Percentiles rank a stretch among this genome's conserved stretches.
These are phyloP conservation scores for Pogonocichla stellata DNA, from an alignment of 2,113 vertebrate genomes.

Conservation along the genomic window DNA sequence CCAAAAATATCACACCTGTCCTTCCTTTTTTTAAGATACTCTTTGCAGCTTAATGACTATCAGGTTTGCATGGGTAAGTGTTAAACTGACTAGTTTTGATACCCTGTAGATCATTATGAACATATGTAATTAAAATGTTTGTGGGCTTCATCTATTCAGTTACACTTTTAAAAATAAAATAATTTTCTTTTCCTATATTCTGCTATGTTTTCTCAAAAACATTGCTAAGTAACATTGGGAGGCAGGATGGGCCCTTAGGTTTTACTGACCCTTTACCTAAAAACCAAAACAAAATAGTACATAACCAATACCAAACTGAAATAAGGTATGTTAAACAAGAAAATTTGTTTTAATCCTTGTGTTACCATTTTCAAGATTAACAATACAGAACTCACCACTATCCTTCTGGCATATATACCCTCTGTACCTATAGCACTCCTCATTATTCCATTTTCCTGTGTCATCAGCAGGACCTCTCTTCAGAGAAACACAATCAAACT, in stretches of 20 bases:
- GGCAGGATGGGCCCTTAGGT: background rate
- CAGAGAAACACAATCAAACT: constrained; percentile 50
- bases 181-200: background rate
- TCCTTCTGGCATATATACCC: constrained; percentile 52
- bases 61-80: background rate
- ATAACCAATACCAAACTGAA: background rate
- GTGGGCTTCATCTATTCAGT: background rate
- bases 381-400: constrained; percentile 2
- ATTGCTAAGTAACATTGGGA: background rate
- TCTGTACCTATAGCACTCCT: background rate
- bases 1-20: background rate
- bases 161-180: background rate
- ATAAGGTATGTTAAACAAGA: background rate
- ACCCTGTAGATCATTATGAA: background rate
- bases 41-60: background rate
- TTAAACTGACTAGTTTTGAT: background rate
- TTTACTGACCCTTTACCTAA: background rate
- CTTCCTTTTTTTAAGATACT: background rate
- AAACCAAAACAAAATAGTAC: background rate
- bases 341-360: background rate
- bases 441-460: constrained; percentile 26
- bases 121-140: background rate
- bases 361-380: background rate
- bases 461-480: constrained; percentile 17
- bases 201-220: background rate